Base-by-base conservation (phyloP, 2,888 invertebrate species). In the Idaea dimidiata region DNA sequence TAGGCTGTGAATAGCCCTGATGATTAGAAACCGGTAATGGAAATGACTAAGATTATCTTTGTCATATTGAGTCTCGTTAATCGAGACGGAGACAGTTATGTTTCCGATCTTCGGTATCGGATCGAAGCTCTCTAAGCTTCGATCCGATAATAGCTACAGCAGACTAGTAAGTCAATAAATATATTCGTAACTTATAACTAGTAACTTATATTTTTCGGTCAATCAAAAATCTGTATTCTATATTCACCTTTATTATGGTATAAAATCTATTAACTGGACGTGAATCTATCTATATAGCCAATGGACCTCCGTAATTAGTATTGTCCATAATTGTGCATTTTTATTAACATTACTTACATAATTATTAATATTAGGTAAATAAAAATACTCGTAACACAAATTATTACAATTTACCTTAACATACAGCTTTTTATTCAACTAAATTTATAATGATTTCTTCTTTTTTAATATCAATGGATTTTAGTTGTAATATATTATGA, bases 251-350 rank as follows among this genome's bases (percentile, higher is more conserved):
- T 89, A 89, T 80, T 88, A 89, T 86, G 86, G 64, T 79, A 83
- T 87, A 87, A 84, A 82, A 72, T 80, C 80, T 75, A 80, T 82
- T 83, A 84, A 77, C 81, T 81, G 90, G 90, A 90, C 89, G 81
- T 83, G 83, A 79, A 80, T 82, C 84, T 86, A 87, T 78, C 80
- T 86, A 24, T 24, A 24, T 24, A 85, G 75, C 80, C 73, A 83
- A 85, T 91, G 91, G 91, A 92, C 91, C 91, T 82, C 87, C 80
- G 82, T 87, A 85, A 80, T 83, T 86, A 85, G 84, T 91, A 91
- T 92, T 92, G 91, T 92, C 91, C 91, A 89, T 80, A 76, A 83
- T 92, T 92, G 91, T 91, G 91, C 91, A 87, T 86, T 80, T 78
- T 74, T 80, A 77, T 80, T 79, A 82, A 76, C 78, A 74, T 84